phyloP scores from a whole-genome alignment of 2,113 vertebrate genomes.

The Engraulis encrasicolus region DNA sequence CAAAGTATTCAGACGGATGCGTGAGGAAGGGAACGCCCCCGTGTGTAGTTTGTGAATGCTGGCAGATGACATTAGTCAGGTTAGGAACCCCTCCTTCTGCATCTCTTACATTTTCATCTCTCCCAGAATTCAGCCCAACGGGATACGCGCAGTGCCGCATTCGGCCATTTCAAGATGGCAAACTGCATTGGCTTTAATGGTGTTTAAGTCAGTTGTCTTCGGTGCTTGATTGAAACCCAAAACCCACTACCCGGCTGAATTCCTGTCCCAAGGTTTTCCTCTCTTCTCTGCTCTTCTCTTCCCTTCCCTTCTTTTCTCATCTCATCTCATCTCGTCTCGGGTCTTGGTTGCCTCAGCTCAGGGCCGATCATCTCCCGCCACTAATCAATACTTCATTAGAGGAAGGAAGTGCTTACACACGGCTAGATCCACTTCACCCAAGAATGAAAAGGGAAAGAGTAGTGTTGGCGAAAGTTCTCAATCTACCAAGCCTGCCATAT shows the following conservation, averaged over 20 bases:
- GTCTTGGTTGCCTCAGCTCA: neutral
- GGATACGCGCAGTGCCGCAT: neutral
- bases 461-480: neutral
- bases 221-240: neutral
- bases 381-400: constrained; percentile 14
- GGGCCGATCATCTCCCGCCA: neutral
- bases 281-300: neutral
- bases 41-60: too few relatives aligned
- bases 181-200: neutral
- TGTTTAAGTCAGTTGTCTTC: neutral
- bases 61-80: too few relatives aligned
- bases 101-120: neutral
- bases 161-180: neutral
- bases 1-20: too few relatives aligned
- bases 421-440: neutral
- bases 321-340: too few relatives aligned
- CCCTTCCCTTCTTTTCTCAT: too few relatives aligned
- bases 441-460: neutral
- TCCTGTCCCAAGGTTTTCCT: neutral
- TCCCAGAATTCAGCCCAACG: too few relatives aligned
- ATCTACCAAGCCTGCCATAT: neutral
- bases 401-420: neutral
- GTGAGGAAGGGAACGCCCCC: too few relatives aligned
- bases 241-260: neutral
- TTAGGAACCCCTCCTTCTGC: too few relatives aligned